Evolutionary conservation across 2,113 vertebrate genomes (phyloP).

Genomic region (Odontophorus gujanensis): DNA sequence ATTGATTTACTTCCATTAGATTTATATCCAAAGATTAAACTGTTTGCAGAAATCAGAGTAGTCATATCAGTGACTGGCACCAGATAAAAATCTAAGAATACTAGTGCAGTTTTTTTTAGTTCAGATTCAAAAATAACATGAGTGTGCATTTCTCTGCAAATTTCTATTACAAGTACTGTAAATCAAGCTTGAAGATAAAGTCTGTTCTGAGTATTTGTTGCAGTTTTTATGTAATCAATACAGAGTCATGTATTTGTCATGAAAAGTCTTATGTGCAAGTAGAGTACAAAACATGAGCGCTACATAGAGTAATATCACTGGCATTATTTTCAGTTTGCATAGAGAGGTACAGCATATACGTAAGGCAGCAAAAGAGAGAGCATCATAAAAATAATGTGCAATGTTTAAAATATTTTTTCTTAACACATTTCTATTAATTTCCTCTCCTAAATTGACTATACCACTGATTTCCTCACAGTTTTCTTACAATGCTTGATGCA

Average conservation of each 20-base stretch:
- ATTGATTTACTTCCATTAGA: constrained; percentile 10
- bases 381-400: constrained; percentile 31
- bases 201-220: neutral
- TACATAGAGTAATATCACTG: neutral
- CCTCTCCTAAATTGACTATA: neutral
- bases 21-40: constrained; percentile 28
- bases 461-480: neutral
- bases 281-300: neutral
- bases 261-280: neutral
- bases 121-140: neutral
- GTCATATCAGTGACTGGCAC: constrained; percentile 4
- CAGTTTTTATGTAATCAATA: neutral
- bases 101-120: neutral
- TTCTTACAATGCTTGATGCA: neutral
- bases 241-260: neutral
- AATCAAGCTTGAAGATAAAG: neutral
- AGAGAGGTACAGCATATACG: neutral
- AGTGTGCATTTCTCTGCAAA: neutral
- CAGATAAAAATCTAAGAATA: constrained; percentile 37
- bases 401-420: neutral
- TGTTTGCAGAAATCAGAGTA: constrained; percentile 7
- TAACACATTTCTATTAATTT: neutral
- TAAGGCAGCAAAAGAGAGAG: neutral
- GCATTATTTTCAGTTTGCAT: neutral
- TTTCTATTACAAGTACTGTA: neutral